Percentiles rank a stretch among this genome's conserved stretches.
Evolutionary conservation across 2,113 vertebrate genomes (phyloP).

Genomic region (Takifugu bimaculatus): DNA sequence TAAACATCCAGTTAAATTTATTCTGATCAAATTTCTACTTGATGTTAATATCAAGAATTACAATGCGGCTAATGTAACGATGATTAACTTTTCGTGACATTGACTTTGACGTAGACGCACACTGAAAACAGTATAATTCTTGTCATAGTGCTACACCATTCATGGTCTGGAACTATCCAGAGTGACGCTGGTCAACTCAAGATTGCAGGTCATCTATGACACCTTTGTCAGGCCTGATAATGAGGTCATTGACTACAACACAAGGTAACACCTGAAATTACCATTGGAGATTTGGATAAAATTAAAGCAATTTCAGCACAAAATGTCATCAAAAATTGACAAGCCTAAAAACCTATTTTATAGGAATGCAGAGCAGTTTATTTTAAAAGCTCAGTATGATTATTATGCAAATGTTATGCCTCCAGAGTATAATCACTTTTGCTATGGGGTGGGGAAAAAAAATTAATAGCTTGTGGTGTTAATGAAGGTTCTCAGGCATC

Average conservation of each 20-base stretch:
- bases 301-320: background rate
- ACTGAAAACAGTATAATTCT: background rate
- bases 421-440: too few species aligned
- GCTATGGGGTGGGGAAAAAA: too few species aligned
- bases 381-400: too few species aligned
- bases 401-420: too few species aligned
- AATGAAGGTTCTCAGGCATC: conserved; percentile 77
- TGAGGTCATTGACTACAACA: conserved; percentile 80
- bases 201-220: conserved; percentile 76
- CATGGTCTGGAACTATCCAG: conserved; percentile 76
- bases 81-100: conserved; percentile 1
- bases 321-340: background rate
- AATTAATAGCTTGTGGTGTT: background rate
- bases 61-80: too few species aligned
- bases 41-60: too few species aligned
- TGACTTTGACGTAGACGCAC: background rate
- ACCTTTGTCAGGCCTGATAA: conserved; percentile 77
- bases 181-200: conserved; percentile 76
- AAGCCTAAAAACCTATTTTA: too few species aligned
- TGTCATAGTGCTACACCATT: conserved; percentile 76
- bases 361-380: background rate
- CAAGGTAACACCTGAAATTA: conserved; percentile 62
- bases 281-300: too few species aligned
- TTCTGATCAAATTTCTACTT: too few species aligned
- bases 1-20: too few species aligned